These are phyloP conservation scores for Synanceia verrucosa DNA, from an alignment of 2,797 vertebrate genomes.

Conservation along the genomic window DNA sequence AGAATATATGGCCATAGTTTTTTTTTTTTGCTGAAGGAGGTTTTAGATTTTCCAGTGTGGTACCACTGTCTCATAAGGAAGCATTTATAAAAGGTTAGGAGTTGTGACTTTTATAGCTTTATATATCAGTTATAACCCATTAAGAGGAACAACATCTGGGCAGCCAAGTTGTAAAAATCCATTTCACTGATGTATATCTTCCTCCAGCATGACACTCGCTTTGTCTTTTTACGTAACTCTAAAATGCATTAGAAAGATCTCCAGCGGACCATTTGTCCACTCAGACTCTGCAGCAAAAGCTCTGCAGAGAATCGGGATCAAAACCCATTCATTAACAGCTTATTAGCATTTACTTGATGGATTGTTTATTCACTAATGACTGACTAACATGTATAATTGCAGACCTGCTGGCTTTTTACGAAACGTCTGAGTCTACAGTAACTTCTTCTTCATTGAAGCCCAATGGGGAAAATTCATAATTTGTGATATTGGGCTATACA, in stretches of 20 bases:
- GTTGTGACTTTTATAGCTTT: conserved; percentile 3
- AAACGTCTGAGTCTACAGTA: neutral
- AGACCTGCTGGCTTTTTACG: neutral
- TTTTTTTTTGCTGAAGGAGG: neutral
- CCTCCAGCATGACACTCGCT: neutral
- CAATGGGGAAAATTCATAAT: too few species aligned
- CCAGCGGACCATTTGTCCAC: neutral
- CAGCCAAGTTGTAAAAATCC: neutral
- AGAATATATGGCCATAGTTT: neutral
- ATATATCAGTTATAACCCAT: conserved; percentile 7
- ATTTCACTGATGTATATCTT: neutral
- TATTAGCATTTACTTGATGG: conserved; percentile 9
- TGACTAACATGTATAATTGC: neutral
- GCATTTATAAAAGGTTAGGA: conserved; percentile 7
- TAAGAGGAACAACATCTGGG: neutral
- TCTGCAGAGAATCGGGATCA: neutral
- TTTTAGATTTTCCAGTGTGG: conserved; percentile 1
- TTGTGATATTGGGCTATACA: too few species aligned
- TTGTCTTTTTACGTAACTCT: neutral
- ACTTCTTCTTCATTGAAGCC: too few species aligned
- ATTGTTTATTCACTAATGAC: neutral
- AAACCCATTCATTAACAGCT: neutral
- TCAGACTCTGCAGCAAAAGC: neutral
- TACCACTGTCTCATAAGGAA: neutral
- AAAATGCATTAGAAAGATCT: neutral